These are phyloP conservation scores for Panagrolaimus sp. DNA, from an alignment of 1,140 invertebrate genomes.

Conservation along the genomic window DNA sequence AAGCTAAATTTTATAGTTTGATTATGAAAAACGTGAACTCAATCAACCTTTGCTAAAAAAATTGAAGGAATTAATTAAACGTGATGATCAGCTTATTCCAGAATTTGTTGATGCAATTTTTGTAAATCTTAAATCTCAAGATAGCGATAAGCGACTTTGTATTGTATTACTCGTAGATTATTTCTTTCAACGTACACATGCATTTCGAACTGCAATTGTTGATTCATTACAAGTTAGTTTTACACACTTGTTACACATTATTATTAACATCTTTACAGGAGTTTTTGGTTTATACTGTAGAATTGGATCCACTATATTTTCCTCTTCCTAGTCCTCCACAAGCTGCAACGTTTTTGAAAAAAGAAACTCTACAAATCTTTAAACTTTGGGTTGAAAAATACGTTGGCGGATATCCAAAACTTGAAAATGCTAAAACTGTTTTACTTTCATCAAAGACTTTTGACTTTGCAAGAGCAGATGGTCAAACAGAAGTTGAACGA, in stretches of 20 bases:
- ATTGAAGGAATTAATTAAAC: neutral
- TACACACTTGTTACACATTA: neutral
- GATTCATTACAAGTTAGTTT: neutral
- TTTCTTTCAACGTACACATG: neutral
- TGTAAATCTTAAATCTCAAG: neutral
- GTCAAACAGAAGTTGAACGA: neutral
- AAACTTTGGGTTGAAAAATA: constrained; percentile 3
- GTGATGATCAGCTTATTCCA: neutral
- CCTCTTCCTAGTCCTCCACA: neutral
- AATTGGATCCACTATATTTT: neutral
- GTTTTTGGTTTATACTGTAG: neutral
- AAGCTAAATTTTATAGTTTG: constrained; percentile 4
- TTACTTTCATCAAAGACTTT: neutral
- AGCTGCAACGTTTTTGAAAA: neutral
- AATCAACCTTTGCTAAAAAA: neutral
- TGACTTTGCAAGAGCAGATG: neutral
- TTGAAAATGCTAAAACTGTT: neutral
- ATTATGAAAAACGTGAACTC: neutral
- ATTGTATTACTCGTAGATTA: neutral
- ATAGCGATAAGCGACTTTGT: neutral
- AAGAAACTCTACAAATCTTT: neutral
- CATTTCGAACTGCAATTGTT: neutral
- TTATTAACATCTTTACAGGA: neutral
- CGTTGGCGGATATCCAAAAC: neutral
- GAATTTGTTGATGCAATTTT: neutral